A percentile compares a stretch with the other conserved stretches of the same genome.
phyloP scores from a whole-genome alignment of 2,797 vertebrate species.

The Champsocephalus esox region DNA sequence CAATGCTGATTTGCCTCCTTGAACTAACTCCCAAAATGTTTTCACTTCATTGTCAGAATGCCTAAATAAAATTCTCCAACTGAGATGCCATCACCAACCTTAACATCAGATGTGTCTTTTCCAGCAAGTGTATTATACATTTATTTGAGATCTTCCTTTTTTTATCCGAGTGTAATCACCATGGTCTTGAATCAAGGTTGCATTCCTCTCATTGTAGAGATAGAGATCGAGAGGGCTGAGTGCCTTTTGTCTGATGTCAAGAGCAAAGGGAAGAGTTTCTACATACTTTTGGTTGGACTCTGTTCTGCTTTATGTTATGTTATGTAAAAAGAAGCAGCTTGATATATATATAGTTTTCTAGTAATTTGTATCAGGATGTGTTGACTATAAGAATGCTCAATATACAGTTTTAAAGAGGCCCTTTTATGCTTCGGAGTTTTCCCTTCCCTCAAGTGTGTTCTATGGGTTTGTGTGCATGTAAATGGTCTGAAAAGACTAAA shows the following conservation, averaged over 20 bases:
- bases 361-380: too few species aligned
- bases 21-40: not conserved
- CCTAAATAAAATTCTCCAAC: conserved; percentile 15
- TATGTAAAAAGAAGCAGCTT: conserved; percentile 1
- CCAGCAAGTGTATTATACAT: not conserved
- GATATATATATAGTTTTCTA: not conserved
- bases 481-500: too few species aligned
- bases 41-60: not conserved
- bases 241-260: conserved; percentile 25
- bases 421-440: too few species aligned
- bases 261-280: not conserved
- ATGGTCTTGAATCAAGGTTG: conserved; percentile 43
- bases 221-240: conserved; percentile 30
- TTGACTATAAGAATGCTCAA: too few species aligned
- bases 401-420: too few species aligned
- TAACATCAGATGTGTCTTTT: not conserved
- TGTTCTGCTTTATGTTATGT: not conserved
- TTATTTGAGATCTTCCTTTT: conserved; percentile 7
- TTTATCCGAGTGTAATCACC: conserved; percentile 20
- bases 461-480: too few species aligned
- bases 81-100: conserved; percentile 7
- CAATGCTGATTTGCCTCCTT: not conserved
- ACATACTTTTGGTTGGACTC: not conserved
- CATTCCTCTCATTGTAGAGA: conserved; percentile 34
- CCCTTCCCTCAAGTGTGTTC: too few species aligned